phyloP scores from a whole-genome alignment of 2,797 vertebrate species.

The Gila robusta region DNA sequence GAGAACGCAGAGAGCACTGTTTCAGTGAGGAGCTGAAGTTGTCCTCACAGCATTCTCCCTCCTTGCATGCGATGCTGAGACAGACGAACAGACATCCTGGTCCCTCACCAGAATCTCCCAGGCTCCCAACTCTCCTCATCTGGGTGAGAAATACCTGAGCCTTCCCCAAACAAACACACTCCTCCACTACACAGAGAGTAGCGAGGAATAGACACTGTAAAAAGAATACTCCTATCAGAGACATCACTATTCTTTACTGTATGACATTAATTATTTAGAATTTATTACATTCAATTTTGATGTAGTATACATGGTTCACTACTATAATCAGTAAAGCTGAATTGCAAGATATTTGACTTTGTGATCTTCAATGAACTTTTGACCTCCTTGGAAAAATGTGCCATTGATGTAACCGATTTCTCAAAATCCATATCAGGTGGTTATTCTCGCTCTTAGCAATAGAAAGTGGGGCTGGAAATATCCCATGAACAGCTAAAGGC shows the following conservation, averaged over 20 bases:
- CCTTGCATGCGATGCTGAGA: constrained; percentile 14
- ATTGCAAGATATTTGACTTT: not conserved
- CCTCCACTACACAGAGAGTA: constrained; percentile 38
- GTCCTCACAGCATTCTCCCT: constrained; percentile 71
- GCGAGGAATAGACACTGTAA: constrained; percentile 28
- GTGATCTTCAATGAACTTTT: constrained; percentile 60
- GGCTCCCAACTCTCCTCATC: constrained; percentile 69
- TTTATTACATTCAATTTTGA: too few species aligned
- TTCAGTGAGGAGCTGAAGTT: constrained; percentile 43
- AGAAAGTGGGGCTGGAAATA: not conserved
- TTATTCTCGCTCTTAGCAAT: constrained; percentile 15
- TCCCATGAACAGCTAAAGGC: not conserved
- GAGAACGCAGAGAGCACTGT: constrained; percentile 50
- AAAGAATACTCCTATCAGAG: not conserved
- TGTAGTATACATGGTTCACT: not conserved
- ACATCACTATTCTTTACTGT: not conserved
- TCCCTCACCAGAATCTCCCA: constrained; percentile 67
- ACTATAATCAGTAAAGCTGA: not conserved
- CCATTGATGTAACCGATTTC: constrained; percentile 69
- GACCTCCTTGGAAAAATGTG: constrained; percentile 49
- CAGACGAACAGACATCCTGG: constrained; percentile 47
- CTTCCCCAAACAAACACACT: constrained; percentile 56
- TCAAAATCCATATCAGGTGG: not conserved
- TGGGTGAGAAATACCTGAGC: constrained; percentile 80
- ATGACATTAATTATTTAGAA: not conserved